These are phyloP conservation scores for Tiliacea aurago DNA, from an alignment of 2,888 invertebrate genomes.

Conservation along the genomic window DNA sequence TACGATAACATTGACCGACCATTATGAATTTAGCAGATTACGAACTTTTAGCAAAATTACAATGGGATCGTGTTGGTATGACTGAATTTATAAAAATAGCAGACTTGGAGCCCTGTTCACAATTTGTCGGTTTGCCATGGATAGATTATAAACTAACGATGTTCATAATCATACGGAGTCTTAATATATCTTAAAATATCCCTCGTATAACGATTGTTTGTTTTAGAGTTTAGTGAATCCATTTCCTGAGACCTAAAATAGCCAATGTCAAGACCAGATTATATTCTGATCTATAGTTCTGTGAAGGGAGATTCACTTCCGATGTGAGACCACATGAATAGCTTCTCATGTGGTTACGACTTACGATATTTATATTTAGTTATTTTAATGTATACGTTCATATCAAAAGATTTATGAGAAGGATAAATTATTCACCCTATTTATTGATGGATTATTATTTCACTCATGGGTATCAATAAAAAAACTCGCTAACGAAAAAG, in stretches of 20 bases:
- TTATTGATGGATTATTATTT: conserved; percentile 5
- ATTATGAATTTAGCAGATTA: too few species aligned
- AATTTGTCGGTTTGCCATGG: too few species aligned
- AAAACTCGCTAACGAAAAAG: too few species aligned
- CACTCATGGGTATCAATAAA: too few species aligned
- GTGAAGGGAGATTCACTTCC: conserved; percentile 32
- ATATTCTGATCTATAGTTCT: conserved; percentile 17
- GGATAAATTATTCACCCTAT: background rate
- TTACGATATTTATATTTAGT: background rate
- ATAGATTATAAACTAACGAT: too few species aligned
- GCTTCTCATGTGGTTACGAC: conserved; percentile 20
- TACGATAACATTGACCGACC: too few species aligned
- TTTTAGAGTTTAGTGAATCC: conserved; percentile 41
- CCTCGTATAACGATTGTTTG: background rate
- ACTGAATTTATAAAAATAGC: too few species aligned
- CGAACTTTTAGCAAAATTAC: too few species aligned
- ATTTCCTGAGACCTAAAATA: conserved; percentile 44
- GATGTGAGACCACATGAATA: conserved; percentile 31
- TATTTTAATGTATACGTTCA: conserved; percentile 10
- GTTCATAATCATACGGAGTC: too few species aligned
- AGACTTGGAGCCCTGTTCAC: too few species aligned
- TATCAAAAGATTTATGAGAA: conserved; percentile 18
- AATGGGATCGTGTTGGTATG: too few species aligned
- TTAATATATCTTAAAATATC: too few species aligned
- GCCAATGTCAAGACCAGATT: conserved; percentile 45